A percentile compares a stretch with the other conserved stretches of the same genome.
Evolutionary conservation across 1,140 invertebrate species (phyloP).

Genomic region (Meteorus sp.): DNA sequence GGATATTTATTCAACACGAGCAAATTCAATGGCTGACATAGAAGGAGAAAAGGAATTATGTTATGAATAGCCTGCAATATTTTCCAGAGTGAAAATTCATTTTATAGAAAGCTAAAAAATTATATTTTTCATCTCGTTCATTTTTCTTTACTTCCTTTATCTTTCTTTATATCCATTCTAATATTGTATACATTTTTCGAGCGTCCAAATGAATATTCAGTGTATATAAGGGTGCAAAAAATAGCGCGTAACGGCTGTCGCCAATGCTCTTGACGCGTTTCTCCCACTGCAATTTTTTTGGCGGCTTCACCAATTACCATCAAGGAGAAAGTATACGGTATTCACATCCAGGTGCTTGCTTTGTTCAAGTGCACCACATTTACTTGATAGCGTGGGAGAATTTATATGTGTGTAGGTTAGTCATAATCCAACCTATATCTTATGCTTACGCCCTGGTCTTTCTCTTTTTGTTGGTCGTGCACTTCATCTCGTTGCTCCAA

Average conservation of each 20-base stretch:
- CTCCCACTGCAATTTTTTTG: not conserved
- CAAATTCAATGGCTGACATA: too few relatives aligned
- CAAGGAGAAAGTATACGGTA: conserved; percentile 1
- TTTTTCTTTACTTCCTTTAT: not conserved
- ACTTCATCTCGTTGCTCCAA: conserved; percentile 14
- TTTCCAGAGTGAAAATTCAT: not conserved
- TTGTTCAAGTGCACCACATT: not conserved
- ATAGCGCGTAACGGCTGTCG: not conserved
- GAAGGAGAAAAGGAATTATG: too few relatives aligned
- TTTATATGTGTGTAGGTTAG: too few relatives aligned
- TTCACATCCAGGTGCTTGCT: not conserved
- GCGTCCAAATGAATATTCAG: conserved; percentile 1
- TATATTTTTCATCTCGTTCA: too few relatives aligned
- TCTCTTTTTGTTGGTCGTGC: not conserved
- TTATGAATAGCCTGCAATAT: too few relatives aligned
- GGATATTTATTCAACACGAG: too few relatives aligned
- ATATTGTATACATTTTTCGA: not conserved
- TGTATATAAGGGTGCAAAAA: not conserved
- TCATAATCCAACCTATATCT: not conserved
- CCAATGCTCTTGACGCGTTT: not conserved
- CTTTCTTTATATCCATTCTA: not conserved
- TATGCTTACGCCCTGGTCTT: not conserved
- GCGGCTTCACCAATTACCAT: conserved; percentile 7
- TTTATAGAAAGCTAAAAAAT: too few relatives aligned
- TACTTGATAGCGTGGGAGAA: not conserved